Evolutionary conservation across 2,113 vertebrate genomes (phyloP), one percentile per base, ranked within the genome.

Genomic region (Daubentonia madagascariensis): DNA sequence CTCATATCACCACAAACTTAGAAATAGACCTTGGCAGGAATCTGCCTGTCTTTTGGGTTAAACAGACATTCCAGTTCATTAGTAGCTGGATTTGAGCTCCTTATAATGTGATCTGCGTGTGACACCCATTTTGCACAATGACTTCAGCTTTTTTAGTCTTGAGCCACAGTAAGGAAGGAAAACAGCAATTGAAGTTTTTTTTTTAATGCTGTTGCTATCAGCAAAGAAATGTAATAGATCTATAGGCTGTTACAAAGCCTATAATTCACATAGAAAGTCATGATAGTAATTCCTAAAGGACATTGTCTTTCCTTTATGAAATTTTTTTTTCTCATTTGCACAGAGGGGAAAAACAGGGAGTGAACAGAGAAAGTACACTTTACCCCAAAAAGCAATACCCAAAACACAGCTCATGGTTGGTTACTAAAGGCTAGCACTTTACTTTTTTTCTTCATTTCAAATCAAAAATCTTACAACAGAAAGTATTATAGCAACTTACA

Each of bases 11-110:
- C 9, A 65, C 9, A 25, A 93, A 84, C 35, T 86, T 68, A 91
- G 43, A 92, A 23, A 92, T 1, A 54, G 13, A 40, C 28, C 30
- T 91, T 48, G n/a, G 30, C 6, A 78, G 43, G 20, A 80, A 97
- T 88, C 35, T 91, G 5, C 16, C 22, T 92, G 28, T 79, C 16
- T 73, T 79, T 40, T 65, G 52, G 8, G 20, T 87, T 45, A 85
- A 96, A 94, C 18, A 89, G 43, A 87, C 73, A 92, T 57, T 68
- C 63, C 30, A 91, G 54, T 78, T 85, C 79, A 17, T 91, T 72
- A 52, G 67, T 28, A 68, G 20, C 43, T 96, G 52, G n/a, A 72
- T 20, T 81, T 65, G 32, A 35, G n/a, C 35, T 92, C 61, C 73
- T 59, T 85, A 80, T 35, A 35, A 75, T 40, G 32, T 76, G n/a